Conservation (phyloP, 2,888 invertebrate genomes). For the Arge pagana region DNA sequence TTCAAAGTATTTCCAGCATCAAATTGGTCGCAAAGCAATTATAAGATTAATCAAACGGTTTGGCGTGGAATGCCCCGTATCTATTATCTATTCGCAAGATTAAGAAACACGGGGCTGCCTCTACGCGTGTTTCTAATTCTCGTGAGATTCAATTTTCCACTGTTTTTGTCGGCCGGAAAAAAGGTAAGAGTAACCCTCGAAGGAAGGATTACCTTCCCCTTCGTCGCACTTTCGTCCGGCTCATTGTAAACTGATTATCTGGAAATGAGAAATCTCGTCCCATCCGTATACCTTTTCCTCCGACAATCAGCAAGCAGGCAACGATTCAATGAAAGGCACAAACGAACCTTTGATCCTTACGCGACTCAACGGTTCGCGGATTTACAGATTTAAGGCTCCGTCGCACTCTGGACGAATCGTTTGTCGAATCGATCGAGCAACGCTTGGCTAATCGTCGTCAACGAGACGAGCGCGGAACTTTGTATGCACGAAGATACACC, state of each 20-base stretch:
- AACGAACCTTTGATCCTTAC: conserved; percentile 50
- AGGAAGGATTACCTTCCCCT: conserved; percentile 47
- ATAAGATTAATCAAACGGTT: too few species aligned
- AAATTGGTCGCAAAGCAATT: too few species aligned
- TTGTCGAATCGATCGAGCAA: conserved; percentile 41
- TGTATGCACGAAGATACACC: too few species aligned
- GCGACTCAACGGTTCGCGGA: conserved; percentile 21
- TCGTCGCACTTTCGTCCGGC: conserved; percentile 43
- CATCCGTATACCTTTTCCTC: conserved; percentile 47
- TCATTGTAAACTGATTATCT: conserved; percentile 59
- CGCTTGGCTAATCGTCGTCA: conserved; percentile 43
- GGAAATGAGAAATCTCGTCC: conserved; percentile 57
- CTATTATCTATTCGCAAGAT: too few species aligned
- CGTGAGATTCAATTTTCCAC: too few species aligned
- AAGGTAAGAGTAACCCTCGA: conserved; percentile 50
- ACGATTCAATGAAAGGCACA: conserved; percentile 50
- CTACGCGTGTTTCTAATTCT: too few species aligned
- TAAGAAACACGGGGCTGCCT: too few species aligned
- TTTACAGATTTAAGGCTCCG: conserved; percentile 16
- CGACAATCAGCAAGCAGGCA: conserved; percentile 27
- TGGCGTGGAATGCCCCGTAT: too few species aligned
- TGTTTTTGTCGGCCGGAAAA: too few species aligned
- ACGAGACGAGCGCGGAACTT: conserved; percentile 45
- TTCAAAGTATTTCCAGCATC: too few species aligned
- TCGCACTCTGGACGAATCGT: too few species aligned